phyloP scores from a whole-genome alignment of 1,140 invertebrate genomes.

The Phymastichus coffea region DNA sequence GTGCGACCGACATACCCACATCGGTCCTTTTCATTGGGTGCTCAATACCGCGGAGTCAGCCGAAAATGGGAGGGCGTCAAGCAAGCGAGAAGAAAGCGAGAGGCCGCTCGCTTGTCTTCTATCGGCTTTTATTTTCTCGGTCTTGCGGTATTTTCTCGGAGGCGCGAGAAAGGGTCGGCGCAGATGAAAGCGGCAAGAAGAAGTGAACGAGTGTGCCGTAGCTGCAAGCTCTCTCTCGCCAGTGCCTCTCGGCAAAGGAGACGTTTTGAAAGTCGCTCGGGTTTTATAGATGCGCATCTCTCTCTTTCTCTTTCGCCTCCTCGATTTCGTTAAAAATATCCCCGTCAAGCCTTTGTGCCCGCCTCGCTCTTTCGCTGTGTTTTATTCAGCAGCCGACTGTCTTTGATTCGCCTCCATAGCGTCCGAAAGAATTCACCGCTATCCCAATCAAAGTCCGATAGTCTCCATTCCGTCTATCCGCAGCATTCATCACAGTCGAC shows the following conservation, averaged over 20 bases:
- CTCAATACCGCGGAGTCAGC: not conserved
- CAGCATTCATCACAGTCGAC: too few relatives aligned
- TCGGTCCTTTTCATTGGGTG: too few relatives aligned
- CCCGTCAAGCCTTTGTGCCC: conserved; percentile 26
- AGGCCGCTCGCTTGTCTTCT: not conserved
- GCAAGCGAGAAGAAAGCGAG: not conserved
- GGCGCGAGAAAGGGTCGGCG: not conserved
- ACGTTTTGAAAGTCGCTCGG: conserved; percentile 37
- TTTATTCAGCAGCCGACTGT: not conserved
- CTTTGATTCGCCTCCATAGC: not conserved
- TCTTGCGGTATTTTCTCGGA: not conserved
- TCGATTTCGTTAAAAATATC: conserved; percentile 41
- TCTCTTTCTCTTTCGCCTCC: conserved; percentile 9
- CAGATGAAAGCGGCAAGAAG: conserved; percentile 9
- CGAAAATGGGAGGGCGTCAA: not conserved
- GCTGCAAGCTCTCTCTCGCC: too few relatives aligned
- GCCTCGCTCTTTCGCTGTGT: conserved; percentile 4
- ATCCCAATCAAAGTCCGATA: too few relatives aligned
- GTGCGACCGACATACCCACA: not conserved
- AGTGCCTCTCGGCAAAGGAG: conserved; percentile 29
- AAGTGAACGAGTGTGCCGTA: conserved; percentile 11
- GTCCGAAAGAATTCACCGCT: not conserved
- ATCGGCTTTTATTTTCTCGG: not conserved
- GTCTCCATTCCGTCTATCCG: too few relatives aligned
- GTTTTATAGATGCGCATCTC: conserved; percentile 32